phyloP scores from a whole-genome alignment of 2,113 vertebrate genomes.

The Rhinoderma darwinii region DNA sequence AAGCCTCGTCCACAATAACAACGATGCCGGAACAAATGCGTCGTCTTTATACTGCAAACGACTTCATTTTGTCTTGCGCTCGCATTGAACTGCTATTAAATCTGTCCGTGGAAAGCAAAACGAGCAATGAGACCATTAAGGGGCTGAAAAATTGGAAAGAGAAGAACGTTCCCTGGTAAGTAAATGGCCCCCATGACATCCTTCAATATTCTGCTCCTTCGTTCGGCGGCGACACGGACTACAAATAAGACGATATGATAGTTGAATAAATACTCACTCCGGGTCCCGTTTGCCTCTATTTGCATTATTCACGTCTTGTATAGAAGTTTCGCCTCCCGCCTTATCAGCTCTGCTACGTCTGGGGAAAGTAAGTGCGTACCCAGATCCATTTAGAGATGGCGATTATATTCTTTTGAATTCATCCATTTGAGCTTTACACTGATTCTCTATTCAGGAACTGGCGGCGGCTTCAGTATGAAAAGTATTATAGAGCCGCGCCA shows the following conservation, averaged over 20 bases:
- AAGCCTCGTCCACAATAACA: too few relatives aligned
- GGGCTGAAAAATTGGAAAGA: not conserved
- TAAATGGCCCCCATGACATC: not conserved
- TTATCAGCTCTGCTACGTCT: constrained; percentile 19
- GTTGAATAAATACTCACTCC: constrained; percentile 26
- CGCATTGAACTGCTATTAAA: not conserved
- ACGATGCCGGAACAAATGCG: too few relatives aligned
- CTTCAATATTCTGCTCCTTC: not conserved
- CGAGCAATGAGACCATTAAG: not conserved
- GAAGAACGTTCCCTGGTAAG: not conserved
- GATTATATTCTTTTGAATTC: constrained; percentile 47
- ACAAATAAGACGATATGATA: constrained; percentile 31
- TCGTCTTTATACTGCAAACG: not conserved
- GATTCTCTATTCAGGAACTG: constrained; percentile 48
- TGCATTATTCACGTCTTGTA: constrained; percentile 25
- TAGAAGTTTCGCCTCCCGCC: constrained; percentile 1
- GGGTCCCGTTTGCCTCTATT: constrained; percentile 8
- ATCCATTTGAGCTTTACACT: constrained; percentile 31
- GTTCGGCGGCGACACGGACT: not conserved
- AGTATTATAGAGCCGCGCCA: not conserved
- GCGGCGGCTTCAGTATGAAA: not conserved
- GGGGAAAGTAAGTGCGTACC: constrained; percentile 4
- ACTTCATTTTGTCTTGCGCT: not conserved
- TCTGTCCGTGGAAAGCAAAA: not conserved
- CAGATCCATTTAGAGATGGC: constrained; percentile 29